Percentiles rank a stretch among this genome's conserved stretches.
Conservation (phyloP, 2,113 vertebrate species). For the Cephalophus harveyi region DNA sequence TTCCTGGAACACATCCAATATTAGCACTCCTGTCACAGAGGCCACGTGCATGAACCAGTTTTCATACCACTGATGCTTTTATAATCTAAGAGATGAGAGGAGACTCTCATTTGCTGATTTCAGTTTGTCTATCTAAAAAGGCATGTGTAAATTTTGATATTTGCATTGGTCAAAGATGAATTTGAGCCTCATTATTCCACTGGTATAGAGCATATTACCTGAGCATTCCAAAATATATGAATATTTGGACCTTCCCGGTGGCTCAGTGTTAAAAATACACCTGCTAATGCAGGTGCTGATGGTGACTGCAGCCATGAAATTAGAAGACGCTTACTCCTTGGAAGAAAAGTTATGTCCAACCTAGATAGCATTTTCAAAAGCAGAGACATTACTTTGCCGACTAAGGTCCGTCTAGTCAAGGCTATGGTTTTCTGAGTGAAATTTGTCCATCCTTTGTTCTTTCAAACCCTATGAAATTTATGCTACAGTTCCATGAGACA, state of each 20-base stretch:
- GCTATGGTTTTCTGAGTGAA: no score
- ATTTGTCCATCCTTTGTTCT: no score
- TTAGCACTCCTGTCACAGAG: not conserved
- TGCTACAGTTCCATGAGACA: no score
- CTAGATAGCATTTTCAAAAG: no score
- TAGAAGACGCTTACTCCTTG: no score
- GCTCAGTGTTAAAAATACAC: not conserved
- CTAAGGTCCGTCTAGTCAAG: no score
- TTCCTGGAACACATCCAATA: not conserved
- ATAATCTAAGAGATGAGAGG: not conserved
- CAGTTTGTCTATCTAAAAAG: no score
- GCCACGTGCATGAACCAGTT: fast-evolving
- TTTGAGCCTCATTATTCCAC: not conserved
- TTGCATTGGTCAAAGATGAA: not conserved
- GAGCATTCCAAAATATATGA: not conserved
- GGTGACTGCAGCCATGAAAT: no score
- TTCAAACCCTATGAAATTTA: no score
- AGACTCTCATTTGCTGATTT: not conserved
- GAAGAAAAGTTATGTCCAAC: no score
- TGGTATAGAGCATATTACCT: fast-evolving
- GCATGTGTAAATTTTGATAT: not conserved
- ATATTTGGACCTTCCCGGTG: not conserved
- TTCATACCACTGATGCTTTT: not conserved
- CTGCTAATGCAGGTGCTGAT: fast-evolving
- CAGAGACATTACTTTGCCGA: no score